Evolutionary conservation across 2,888 invertebrate genomes (phyloP), one percentile per base, ranked within the genome.

Genomic region (Apamea epomidion): DNA sequence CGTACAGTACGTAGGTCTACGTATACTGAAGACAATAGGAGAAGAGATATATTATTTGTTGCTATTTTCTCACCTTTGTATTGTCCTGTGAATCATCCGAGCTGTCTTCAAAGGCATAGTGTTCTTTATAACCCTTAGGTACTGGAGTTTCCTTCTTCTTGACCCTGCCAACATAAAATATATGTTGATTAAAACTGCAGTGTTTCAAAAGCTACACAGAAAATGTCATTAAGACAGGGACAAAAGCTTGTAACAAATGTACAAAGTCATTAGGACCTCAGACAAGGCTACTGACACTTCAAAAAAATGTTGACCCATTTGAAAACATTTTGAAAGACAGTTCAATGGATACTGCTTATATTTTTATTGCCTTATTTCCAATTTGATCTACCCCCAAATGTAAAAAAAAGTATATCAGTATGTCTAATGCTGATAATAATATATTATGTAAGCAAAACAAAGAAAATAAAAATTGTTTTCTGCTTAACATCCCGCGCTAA

Each of bases 71-170:
- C 6, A 96, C 96, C 95, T 97, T 97, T 48, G 91, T 82, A 45
- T 93, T 92, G 67, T 95, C 96, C 81, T 95, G 96, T 29, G 96
- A 97, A 87, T 97, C 97, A 90, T 96, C 97, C 10, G 97, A 96
- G 90, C 97, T 96, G 88, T 97, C 96, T 92, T 97, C 92, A 91
- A 96, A 94, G 84, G 95, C 94, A 92, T 96, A 96, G 91, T 97
- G 97, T 94, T 94, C 97, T 93, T 96, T 97, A 92, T 97, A 97
- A 70, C 97, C 92, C 90, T 97, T 97, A 58, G 96, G 97, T 78
- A 94, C 94, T 32, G 97, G 94, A 10, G 97, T 94, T 18, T 97
- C 97, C 88, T 98, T 98, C 95, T 98, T 98, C 94, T 98, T 98
- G 72, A 97, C 97, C 87, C 98, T 97, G 88, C 82, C 88, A 88